A percentile compares a stretch with the other conserved stretches of the same genome.
These are phyloP conservation scores for Malurus melanocephalus DNA, from an alignment of 2,113 vertebrate species.

Conservation along the genomic window DNA sequence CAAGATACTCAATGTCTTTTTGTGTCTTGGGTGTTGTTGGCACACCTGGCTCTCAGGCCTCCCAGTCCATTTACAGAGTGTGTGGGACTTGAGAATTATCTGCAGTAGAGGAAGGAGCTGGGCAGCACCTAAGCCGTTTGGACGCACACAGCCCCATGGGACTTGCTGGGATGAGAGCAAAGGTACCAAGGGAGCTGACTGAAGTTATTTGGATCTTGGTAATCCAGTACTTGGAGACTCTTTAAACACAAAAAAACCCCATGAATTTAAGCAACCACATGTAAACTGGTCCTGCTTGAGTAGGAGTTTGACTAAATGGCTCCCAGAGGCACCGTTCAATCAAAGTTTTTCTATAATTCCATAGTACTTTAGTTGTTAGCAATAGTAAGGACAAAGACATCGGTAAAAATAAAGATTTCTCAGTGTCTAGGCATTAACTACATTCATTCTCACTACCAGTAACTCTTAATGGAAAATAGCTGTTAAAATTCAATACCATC, in stretches of 20 bases:
- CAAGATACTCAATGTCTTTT: not conserved
- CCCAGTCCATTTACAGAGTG: not conserved
- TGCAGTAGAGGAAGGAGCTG: not conserved
- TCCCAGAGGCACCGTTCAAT: not conserved
- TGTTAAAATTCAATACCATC: slow-evolving; percentile 18
- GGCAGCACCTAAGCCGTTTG: not conserved
- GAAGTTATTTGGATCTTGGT: not conserved
- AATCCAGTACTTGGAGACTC: not conserved
- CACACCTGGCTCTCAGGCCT: not conserved
- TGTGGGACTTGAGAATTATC: not conserved
- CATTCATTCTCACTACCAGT: not conserved
- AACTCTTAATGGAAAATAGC: not conserved
- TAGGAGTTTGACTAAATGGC: not conserved
- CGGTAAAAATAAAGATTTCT: not conserved
- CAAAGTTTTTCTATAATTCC: not conserved
- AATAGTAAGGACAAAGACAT: not conserved
- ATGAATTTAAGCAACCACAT: not conserved
- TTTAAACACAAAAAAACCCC: not conserved
- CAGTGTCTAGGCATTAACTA: not conserved
- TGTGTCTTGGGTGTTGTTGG: not conserved
- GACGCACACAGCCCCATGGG: not conserved
- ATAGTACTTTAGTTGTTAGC: not conserved
- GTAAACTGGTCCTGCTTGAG: not conserved
- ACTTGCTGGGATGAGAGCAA: not conserved
- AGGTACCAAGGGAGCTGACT: not conserved